Base-by-base conservation (phyloP, 2,888 invertebrate genomes). In the Zeuzera pyrina region DNA sequence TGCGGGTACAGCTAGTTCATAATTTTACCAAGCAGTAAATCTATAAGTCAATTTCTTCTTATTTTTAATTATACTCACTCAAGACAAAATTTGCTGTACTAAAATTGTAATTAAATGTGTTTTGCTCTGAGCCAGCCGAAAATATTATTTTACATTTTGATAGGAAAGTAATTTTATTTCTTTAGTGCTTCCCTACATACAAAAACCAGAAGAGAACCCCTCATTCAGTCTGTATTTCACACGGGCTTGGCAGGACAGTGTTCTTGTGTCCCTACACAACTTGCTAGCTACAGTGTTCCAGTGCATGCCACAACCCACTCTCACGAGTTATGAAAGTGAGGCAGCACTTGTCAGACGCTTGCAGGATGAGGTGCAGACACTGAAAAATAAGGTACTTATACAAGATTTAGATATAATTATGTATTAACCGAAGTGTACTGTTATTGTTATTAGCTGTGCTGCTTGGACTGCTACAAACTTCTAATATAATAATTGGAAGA, bases 221-320 rank as follows among this genome's bases (percentile, higher is more conserved):
- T 86, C 88, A 21, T 98, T 95, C 72, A 88, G 92, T 10, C 86
- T 94, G 32, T 95, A 94, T 72, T 98, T 96, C 71, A 93, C 93
- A 5, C 89, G 93, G 42, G 93, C 93, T 36, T 98, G 98, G 98
- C 96, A 97, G 65, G 98, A 98, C 63, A 96, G 95, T 15, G 88
- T 96, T 50, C 78, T 95, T 33, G 89, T 88, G 1, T 97, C 97
- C 0, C 79, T 98, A 21, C 94, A 97, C 65, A 98, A 98, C 74
- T 93, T 98, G 58, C 81, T 98, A 22, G 92, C 96, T 8, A 93
- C 95, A 0, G 91, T 97, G 39, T 94, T 86, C 47, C 86, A 94
- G 86, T 93, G 92, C 54, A 90, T 94, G 88, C 94, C 95, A 2
- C 91, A 91, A 49, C 95, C 97, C 3, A 91, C 92, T 0, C 85